These are phyloP conservation scores for Gasteruption jaculator DNA, from an alignment of 2,888 invertebrate genomes.

Conservation along the genomic window DNA sequence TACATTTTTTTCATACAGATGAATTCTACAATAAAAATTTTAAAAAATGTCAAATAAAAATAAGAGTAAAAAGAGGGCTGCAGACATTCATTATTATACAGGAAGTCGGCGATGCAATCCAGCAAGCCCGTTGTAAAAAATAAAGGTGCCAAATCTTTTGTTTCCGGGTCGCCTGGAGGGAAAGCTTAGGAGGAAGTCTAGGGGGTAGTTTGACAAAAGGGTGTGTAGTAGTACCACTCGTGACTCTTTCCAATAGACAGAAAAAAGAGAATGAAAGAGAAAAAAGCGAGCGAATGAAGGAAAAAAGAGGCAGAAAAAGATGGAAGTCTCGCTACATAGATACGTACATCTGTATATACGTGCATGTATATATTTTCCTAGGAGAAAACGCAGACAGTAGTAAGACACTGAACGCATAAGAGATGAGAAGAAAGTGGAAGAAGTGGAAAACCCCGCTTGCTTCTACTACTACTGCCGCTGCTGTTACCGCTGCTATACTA, in stretches of 20 bases:
- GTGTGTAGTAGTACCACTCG: conserved; percentile 26
- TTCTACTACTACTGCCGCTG: too few relatives aligned
- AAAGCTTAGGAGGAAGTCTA: conserved; percentile 11
- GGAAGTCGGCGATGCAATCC: conserved; percentile 15
- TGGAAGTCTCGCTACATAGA: conserved; percentile 13
- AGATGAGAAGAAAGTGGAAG: conserved; percentile 3
- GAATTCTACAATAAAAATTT: too few relatives aligned
- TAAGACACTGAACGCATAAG: conserved; percentile 4
- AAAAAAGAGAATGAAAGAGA: conserved; percentile 14
- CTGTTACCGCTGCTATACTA: too few relatives aligned
- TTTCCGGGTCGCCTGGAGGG: conserved; percentile 29
- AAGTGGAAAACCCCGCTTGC: conserved; percentile 14
- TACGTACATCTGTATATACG: too few relatives aligned
- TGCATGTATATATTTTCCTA: too few relatives aligned
- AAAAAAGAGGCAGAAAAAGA: conserved; percentile 3
- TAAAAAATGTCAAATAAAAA: too few relatives aligned
- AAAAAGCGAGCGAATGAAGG: conserved; percentile 2
- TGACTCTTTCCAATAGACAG: conserved; percentile 5
- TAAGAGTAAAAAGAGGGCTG: too few relatives aligned
- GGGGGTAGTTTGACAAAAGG: conserved; percentile 22
- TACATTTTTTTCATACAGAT: too few relatives aligned
- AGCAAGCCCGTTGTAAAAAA: conserved; percentile 30
- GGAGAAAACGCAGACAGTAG: background rate
- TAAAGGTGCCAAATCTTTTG: conserved; percentile 39
- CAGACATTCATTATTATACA: conserved; percentile 15